A percentile compares a stretch with the other conserved stretches of the same genome.
phyloP scores from a whole-genome alignment of 1,140 invertebrate genomes.

The Chrysomallon squamiferum region DNA sequence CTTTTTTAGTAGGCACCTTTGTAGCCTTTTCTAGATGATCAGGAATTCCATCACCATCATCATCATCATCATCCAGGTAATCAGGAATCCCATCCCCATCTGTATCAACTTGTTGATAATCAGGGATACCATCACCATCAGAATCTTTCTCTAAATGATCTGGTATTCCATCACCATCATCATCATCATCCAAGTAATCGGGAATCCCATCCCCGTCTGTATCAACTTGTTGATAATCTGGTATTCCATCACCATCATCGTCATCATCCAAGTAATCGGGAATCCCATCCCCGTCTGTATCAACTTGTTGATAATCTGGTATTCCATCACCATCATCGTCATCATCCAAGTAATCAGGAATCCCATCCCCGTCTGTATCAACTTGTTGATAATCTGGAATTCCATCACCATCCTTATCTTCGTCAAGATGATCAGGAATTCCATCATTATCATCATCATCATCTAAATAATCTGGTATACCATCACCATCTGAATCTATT shows the following conservation, averaged over 20 bases:
- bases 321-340: constrained; percentile 49
- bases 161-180: constrained; percentile 40
- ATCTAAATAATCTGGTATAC: constrained; percentile 47
- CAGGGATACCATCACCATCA: constrained; percentile 39
- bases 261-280: constrained; percentile 33
- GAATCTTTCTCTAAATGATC: constrained; percentile 35
- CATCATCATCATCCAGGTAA: constrained; percentile 26
- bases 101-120: constrained; percentile 36
- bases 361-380: constrained; percentile 45
- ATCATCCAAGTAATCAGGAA: constrained; percentile 50
- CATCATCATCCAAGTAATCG: constrained; percentile 40
- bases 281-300: constrained; percentile 44
- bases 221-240: constrained; percentile 33
- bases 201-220: constrained; percentile 46
- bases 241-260: constrained; percentile 40
- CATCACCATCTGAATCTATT: constrained; percentile 46
- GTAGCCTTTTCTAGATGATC: constrained; percentile 17
- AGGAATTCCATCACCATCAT: constrained; percentile 37
- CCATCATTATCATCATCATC: constrained; percentile 42
- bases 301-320: constrained; percentile 32
- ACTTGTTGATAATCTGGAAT: constrained; percentile 45
- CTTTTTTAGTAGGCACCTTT: constrained; percentile 39
- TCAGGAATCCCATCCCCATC: constrained; percentile 42
- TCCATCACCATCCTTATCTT: constrained; percentile 46
- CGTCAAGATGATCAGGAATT: constrained; percentile 36